Conservation (phyloP, 2,888 invertebrate species). For the Cantharis rufa region DNA sequence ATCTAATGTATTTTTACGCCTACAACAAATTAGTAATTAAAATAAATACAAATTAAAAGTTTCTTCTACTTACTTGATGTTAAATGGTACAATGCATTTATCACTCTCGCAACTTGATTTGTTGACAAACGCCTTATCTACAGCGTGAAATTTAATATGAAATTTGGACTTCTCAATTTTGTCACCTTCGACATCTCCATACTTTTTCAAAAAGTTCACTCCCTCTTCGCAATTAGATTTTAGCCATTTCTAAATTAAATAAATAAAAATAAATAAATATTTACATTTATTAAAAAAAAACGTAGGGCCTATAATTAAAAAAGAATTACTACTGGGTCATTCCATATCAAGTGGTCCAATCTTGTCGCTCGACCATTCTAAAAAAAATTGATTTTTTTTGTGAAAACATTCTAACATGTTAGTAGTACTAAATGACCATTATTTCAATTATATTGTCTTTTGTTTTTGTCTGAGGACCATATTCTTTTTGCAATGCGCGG, state of each 20-base stretch:
- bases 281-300: no score
- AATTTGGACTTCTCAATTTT: background rate
- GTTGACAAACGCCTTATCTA: conserved; percentile 5
- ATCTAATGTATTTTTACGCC: conserved; percentile 3
- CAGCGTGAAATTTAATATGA: conserved; percentile 6
- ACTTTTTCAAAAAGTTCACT: background rate
- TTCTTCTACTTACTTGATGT: background rate
- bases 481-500: no score
- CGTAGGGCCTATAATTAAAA: no score
- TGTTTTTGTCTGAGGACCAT: no score
- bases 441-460: no score
- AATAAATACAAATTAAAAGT: background rate
- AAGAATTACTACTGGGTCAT: no score
- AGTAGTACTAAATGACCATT: no score
- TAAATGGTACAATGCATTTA: background rate
- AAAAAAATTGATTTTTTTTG: no score
- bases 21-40: background rate
- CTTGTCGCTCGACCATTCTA: no score
- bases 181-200: background rate
- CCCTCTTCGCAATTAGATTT: background rate
- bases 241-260: conserved; percentile 5
- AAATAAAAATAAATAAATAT: no score
- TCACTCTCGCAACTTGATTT: background rate
- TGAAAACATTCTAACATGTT: no score
- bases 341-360: no score